Base-by-base conservation (phyloP, 2,113 vertebrate genomes). In the Pleuronectes platessa region DNA sequence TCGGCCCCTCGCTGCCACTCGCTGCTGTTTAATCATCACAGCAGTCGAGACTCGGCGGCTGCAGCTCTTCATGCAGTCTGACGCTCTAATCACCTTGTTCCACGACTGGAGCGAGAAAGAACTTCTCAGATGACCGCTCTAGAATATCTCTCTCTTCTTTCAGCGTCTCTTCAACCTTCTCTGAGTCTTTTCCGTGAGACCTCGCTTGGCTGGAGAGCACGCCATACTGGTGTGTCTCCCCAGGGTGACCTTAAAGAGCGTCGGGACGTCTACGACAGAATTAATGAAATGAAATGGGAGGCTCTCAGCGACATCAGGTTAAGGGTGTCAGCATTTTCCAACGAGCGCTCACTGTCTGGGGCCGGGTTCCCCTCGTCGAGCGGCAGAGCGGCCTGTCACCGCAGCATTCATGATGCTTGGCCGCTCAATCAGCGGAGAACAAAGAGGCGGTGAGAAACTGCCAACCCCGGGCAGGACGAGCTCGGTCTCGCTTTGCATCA, bases 401-500 rank as follows among this genome's bases (percentile, higher is more conserved):
- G 24, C 23, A 47, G 71, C 71, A 23, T 79, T 89, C 84, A 84
- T 84, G 81, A 71, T 11, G 13, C 62, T 65, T 68, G 73, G 82
- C 70, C 63, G 20, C 77, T 84, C 65, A 70, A 75, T 77, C 73
- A 71, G 78, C 42, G 20, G 56, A 64, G 68, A 76, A 75, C 71
- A 67, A 66, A 74, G 75, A 62, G 14, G 59, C 63, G 58, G 77
- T 49, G 11, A 27, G 49, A 59, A 21, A 27, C 45, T 35, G 51
- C 42, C 45, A 62, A 68, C 55, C 21, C 63, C 1, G 65, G 84
- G 24, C 61, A 75, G 74, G 84, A 88, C 80, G 91, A 82, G 78
- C 68, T 47, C 21, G 2, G 58, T 83, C 78, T 88, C 79, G 89
- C 69, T n/a, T 5, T 67, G 86, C 89, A 86, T 84, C 81, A 78